Base-by-base conservation (phyloP, 1,140 invertebrate genomes). In the Heliconius melpomene region DNA sequence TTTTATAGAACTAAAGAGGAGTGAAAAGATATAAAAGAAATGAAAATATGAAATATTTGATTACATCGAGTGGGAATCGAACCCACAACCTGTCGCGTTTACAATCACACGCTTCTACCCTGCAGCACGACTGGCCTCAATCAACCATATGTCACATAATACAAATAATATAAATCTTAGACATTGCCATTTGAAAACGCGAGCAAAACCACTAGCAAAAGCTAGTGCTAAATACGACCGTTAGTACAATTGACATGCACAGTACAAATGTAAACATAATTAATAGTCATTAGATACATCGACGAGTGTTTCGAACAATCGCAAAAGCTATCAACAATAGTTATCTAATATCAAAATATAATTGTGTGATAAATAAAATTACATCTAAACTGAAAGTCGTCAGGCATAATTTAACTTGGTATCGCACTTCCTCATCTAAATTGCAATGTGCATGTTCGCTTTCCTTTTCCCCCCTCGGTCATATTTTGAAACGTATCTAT, bases 381-480 rank as follows among this genome's bases (percentile, higher is more conserved):
- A 78, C 81, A 70, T 70, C 79, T 83, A 81, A 82, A 71, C 81
- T 76, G 76, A 81, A 82, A 85, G 79, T 83, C 83, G 89, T 91
- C 90, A 88, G 77, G 88, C 86, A 86, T 86, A 90, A 92, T 91
- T 91, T 88, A 88, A 79, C 81, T 72, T 79, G 72, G 74, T 92
- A 91, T 92, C 90, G 79, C 83, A 83, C 81, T 91, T 86, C 86
- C 86, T 81, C 83, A 92, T 92, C 91, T 92, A 89, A 90, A 92
- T 91, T 91, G 89, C 89, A 91, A 89, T 87, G 83, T 86, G 87
- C 87, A 89, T 87, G 88, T 89, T 87, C 88, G 84, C 83, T 87
- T 88, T 86, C 85, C 87, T 86, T 75, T 79, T 72, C 75, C 77
- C 29, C 2, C 50, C 18, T 18, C 11, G 40, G 60, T 66, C 60